phyloP scores from a whole-genome alignment of 30 jellyfish, hydroid and myxozoan genomes.

The Pseudorhiza aurosa region DNA sequence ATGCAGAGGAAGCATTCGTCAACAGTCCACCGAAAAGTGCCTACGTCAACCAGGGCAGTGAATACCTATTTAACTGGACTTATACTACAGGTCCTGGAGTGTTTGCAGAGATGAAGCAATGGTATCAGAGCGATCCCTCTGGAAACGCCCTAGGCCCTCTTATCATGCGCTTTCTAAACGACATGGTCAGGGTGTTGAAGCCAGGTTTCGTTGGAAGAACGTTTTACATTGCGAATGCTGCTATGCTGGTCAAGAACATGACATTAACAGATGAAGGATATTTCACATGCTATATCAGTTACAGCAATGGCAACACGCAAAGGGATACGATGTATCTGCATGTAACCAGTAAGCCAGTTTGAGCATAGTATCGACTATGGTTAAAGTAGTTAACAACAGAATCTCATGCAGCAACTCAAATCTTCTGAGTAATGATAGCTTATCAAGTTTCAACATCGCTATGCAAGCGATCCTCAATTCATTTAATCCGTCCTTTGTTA shows the following conservation, averaged over 20 bases:
- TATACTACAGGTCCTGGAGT: background rate
- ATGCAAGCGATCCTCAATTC: too few relatives aligned
- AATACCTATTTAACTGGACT: constrained; percentile 15
- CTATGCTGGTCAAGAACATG: constrained; percentile 23
- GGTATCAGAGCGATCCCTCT: constrained; percentile 48
- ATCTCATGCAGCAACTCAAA: too few relatives aligned
- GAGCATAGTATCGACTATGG: too few relatives aligned
- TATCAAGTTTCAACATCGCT: too few relatives aligned
- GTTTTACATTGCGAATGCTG: constrained; percentile 41
- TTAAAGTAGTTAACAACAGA: too few relatives aligned
- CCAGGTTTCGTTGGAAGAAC: constrained; percentile 8
- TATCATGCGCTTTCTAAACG: background rate
- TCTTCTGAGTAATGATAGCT: too few relatives aligned
- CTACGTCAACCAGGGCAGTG: background rate
- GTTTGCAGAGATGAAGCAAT: background rate
- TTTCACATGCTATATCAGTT: background rate
- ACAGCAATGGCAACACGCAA: background rate
- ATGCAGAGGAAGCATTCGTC: background rate
- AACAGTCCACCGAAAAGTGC: background rate
- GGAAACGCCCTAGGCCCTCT: constrained; percentile 12
- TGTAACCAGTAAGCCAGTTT: constrained; percentile 59
- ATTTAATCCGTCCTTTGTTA: too few relatives aligned
- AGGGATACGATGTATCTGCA: background rate
- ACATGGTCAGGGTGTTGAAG: background rate
- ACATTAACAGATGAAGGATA: constrained; percentile 43